Evolutionary conservation across 2,797 vertebrate genomes (phyloP), one percentile per base, ranked within the genome.

Genomic region (Glossophaga mutica): DNA sequence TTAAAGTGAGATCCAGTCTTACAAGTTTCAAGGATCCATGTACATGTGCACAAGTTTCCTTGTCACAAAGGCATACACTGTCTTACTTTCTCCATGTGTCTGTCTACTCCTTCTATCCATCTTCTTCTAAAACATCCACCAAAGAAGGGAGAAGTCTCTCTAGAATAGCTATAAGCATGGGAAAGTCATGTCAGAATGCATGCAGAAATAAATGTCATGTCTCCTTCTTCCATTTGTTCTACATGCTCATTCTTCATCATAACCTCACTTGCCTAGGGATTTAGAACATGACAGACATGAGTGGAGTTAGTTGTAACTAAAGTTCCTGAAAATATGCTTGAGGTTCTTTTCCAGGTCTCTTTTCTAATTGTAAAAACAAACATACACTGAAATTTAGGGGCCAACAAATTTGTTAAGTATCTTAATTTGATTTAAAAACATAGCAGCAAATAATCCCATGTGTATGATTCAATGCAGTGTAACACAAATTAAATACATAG

Each of bases 291-390:
- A n/a, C 39, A 52, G 46, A 55, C 14, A 65, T 14, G 6, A 87
- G 15, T 15, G 19, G 24, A 83, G 21, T 81, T 71, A 73, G 24
- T 11, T 89, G 9, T 77, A 92, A 46, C 5, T 67, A 76, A 79
- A 21, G 9, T 32, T 68, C 26, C 42, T 67, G 76, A 95, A 94
- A 84, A 65, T 70, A 24, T 86, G 42, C n/a, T 24, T 9, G 22
- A 42, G 19, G 8, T 74, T 96, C 19, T 94, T 46, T 5, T 46
- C 74, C 9, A 18, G 2, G 9, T 37, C 32, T 83, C 15, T 67
- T 93, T 68, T 91, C 50, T 77, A 79, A 93, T 48, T 65, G 71
- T 78, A 59, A 82, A 91, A 78, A 37, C 21, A 57, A 67, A 95
- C 14, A 46, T 14, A 83, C 55, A 83, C 22, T 92, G 22, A 86